Evolutionary conservation across 2,797 vertebrate genomes (phyloP).

Genomic region (Melanogrammus aeglefinus): DNA sequence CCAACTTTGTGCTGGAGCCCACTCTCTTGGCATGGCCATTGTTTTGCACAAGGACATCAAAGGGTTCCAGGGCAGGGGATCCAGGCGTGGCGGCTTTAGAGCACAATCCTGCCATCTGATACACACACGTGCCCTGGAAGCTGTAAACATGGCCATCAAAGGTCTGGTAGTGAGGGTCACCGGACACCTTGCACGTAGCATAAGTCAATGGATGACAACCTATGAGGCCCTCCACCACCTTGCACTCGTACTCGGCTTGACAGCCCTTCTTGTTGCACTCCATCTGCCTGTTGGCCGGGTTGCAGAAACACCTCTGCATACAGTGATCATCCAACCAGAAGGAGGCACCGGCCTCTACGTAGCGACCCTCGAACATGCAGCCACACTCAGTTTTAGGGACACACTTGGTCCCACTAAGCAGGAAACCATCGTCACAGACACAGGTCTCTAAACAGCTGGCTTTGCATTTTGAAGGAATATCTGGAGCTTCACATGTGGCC

Average conservation of each 20-base stretch:
- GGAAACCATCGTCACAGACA: conserved; percentile 60
- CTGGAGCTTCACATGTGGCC: conserved; percentile 55
- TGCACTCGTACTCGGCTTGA: conserved; percentile 35
- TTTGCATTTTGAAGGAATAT: conserved; percentile 36
- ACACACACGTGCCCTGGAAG: conserved; percentile 78
- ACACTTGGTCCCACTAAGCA: conserved; percentile 63
- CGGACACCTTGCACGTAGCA: conserved; percentile 37
- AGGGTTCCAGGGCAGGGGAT: conserved; percentile 48
- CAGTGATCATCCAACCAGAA: conserved; percentile 66
- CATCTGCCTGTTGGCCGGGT: background rate
- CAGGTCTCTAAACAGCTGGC: conserved; percentile 73
- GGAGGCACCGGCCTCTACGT: conserved; percentile 39
- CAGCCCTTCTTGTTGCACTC: conserved; percentile 39
- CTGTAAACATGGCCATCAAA: conserved; percentile 52
- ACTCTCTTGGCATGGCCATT: conserved; percentile 44
- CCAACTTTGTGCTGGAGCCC: conserved; percentile 63
- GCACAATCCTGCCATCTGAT: conserved; percentile 66
- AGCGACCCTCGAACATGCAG: conserved; percentile 58
- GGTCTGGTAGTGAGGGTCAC: conserved; percentile 53
- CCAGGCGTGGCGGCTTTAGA: conserved; percentile 21
- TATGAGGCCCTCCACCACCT: conserved; percentile 28
- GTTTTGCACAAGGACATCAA: conserved; percentile 71
- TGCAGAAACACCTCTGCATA: conserved; percentile 55
- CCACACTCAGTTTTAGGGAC: conserved; percentile 60
- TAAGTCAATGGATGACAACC: conserved; percentile 42